Evolutionary conservation across 2,113 vertebrate species (phyloP), one percentile per base, ranked within the genome.

Genomic region (Ginglymostoma cirratum): DNA sequence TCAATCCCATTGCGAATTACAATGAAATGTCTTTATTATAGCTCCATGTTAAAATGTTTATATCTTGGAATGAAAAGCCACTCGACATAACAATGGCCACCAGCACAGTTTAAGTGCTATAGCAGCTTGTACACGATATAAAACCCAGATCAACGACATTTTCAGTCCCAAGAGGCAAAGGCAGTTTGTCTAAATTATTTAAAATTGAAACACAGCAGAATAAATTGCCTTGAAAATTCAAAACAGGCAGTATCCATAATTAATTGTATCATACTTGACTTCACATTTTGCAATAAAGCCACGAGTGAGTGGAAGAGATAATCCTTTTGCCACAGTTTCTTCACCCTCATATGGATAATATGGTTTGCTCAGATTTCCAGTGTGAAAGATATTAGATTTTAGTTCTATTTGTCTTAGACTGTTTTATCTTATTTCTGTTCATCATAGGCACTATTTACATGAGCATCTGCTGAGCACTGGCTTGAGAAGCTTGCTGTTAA

Each of bases 221-320:
- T 70, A 94, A 94, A 72, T 94, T 70, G 27, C 38, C 66, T 45
- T 27, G 66, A 94, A 45, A 70, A 45, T 94, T 94, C 93, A 94
- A 48, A 70, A 45, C 21, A 70, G 69, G 42, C 67, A 27, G 23
- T 72, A 72, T 72, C 38, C 69, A 52, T 72, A 52, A 95, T 76
- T 52, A 95, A 72, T 52, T 72, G 52, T 72, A 52, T 72, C 72
- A 72, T 70, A 72, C 66, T 72, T 95, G 67, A 95, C 38, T 76
- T 95, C 69, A 76, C 42, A 72, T 94, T 70, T 72, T 52, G 42
- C 67, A 95, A 45, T 45, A 19, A 14, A 72, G 12, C 69, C 67
- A 76, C 48, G 24, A 69, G 52, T 95, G 94, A 72, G 27, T 72
- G 30, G 1, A 72, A 34, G 94, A 95, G 69, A 95, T 95, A 72